Conservation (phyloP, 2,113 vertebrate genomes). For the Vombatus ursinus region DNA sequence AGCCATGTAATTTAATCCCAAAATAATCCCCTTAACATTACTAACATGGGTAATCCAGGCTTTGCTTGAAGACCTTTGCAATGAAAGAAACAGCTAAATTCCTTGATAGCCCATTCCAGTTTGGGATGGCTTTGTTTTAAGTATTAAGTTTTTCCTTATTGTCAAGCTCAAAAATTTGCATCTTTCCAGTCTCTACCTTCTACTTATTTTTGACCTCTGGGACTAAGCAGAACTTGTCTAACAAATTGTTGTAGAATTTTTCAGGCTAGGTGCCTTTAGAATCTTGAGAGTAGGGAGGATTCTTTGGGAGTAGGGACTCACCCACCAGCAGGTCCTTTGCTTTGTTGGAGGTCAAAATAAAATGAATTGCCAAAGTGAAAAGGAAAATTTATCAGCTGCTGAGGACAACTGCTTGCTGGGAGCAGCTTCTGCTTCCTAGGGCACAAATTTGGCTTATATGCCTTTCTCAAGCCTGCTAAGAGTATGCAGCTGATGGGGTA, state of each 20-base stretch:
- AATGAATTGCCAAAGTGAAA: neutral
- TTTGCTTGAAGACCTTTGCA: neutral
- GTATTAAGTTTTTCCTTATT: neutral
- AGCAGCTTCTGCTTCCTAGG: neutral
- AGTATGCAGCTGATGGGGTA: neutral
- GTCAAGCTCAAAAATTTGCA: neutral
- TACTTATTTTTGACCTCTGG: neutral
- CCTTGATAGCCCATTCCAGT: neutral
- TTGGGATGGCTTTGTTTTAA: neutral
- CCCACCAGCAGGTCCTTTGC: neutral
- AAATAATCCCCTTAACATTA: no score
- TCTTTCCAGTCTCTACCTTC: neutral
- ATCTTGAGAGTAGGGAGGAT: neutral
- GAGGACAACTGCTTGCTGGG: neutral
- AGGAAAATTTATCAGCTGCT: neutral
- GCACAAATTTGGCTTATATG: neutral
- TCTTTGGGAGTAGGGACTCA: neutral
- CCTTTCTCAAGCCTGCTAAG: neutral
- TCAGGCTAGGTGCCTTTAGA: neutral
- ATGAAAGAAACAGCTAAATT: neutral
- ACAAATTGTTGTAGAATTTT: neutral
- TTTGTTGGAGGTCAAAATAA: neutral
- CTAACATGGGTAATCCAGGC: neutral
- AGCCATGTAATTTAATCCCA: neutral
- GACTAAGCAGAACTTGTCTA: neutral